Base-by-base conservation (phyloP, 2,797 vertebrate genomes). In the Xerus rutilus region DNA sequence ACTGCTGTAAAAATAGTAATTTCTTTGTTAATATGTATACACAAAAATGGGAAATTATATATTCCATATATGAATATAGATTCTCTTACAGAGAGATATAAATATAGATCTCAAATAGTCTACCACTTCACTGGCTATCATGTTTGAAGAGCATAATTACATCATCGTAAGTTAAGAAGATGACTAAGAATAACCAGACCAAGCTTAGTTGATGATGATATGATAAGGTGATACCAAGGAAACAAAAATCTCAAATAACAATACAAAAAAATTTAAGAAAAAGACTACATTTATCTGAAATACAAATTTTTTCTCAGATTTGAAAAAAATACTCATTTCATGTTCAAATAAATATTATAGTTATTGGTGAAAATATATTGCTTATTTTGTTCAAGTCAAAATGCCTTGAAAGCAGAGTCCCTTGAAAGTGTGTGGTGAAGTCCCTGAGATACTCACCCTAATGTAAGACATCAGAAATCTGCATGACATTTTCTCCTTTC, bases 401-500 rank as follows among this genome's bases (percentile, higher is more conserved):
- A 95, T 64, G 20, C 39, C 96, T 89, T 87, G 69, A 86, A 70
- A 43, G 54, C 96, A 0, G 32, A 78, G 32, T 86, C 18, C 1
- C 0, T 30, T 28, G 4, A 78, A 1, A n/a, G 45, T 49, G 23
- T 84, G 2, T 65, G 77, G 57, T 59, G 30, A 96, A 94, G 94
- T 97, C 89, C 89, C 91, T 94, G 94, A 89, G 84, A 94, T 70
- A 39, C 1, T 13, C 64, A 49, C 59, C 35, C 30, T 0, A 0
- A 95, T 5, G 30, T 8, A 67, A 97, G 97, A 74, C 96, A 96
- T 89, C 95, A 96, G 94, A 97, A 97, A 94, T 32, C 64, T 87
- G 76, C 13, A 5, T 83, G 83, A 67, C 86, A 32, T 73, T 97
- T 93, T 98, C 96, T 98, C 93, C 98, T 98, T 97, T 92, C 98